Base-by-base conservation (phyloP, 2,113 vertebrate species). In the Suricata suricatta region DNA sequence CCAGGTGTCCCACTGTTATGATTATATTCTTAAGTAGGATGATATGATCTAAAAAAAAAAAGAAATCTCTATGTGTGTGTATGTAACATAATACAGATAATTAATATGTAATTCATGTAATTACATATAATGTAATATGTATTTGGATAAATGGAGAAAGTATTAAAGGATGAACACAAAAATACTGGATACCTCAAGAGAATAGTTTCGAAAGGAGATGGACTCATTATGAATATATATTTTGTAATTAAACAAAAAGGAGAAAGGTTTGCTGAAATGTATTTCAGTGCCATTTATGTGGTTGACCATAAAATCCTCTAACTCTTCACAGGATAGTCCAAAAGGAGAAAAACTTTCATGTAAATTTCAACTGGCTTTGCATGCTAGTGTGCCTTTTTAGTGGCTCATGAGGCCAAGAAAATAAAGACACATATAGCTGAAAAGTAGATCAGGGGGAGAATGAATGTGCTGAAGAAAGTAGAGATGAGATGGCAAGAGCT, bases 191-290 rank as follows among this genome's bases (percentile, higher is more conserved):
- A 41, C 47, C 38, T 80, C 64, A 38, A 4, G 23, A 95, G 23
- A n/a, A 12, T 16, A 71, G 31, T 9, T 50, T 54, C 38, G 50
- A 60, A 92, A 88, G 76, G 17, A 25, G 31, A 81, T 41, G 29
- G 11, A 74, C 19, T 93, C 16, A 63, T 90, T 94, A 92, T 84
- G 19, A 89, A 92, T 82, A n/a, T 41, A 11, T 66, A 35, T 83
- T 92, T 89, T 95, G 0, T 89, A 74, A 71, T 63, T 89, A 96
- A 90, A 79, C 76, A 84, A 80, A 86, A 90, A 76, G 66, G 69
- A 21, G 33, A 92, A 33, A 93, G 6, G 4, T 72, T 85, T 86
- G 69, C 19, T 74, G 57, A 68, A 89, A 96, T 82, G 84, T 47
- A 74, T 15, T 21, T 83, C 29, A 82, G 3, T 64, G n/a, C 66